These are phyloP conservation scores for Upupa epops DNA, from an alignment of 2,113 vertebrate genomes.

Conservation along the genomic window DNA sequence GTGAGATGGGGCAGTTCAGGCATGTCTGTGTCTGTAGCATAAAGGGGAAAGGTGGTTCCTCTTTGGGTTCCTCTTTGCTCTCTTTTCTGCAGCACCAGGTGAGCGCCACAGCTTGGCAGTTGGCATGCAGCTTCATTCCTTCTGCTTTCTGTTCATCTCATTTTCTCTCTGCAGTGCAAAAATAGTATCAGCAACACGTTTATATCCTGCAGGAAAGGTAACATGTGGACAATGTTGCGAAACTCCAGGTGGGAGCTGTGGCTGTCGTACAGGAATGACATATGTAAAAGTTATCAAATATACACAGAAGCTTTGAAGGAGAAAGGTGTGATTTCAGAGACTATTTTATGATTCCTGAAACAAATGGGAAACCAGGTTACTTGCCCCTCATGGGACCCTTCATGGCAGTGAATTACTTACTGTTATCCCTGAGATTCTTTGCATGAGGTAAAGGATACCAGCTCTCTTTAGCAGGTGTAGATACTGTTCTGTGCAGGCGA, in stretches of 20 bases:
- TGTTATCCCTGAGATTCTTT: background rate
- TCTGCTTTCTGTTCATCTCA: slow-evolving; percentile 47
- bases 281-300: slow-evolving; percentile 83
- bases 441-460: background rate
- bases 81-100: background rate
- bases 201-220: slow-evolving; percentile 77
- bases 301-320: slow-evolving; percentile 78
- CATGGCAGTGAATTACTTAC: background rate
- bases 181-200: slow-evolving; percentile 78
- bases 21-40: accelerated
- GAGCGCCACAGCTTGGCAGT: slow-evolving; percentile 17
- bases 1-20: background rate
- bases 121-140: slow-evolving; percentile 68
- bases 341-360: slow-evolving; percentile 65
- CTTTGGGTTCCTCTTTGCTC: accelerated
- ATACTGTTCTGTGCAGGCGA: background rate
- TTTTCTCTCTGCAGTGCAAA: slow-evolving; percentile 70
- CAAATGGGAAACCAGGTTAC: slow-evolving; percentile 64
- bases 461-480: background rate
- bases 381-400: slow-evolving; percentile 65
- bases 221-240: slow-evolving; percentile 82
- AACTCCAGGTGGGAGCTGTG: slow-evolving; percentile 84
- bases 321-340: slow-evolving; percentile 78
- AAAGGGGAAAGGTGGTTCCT: background rate
- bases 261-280: slow-evolving; percentile 81